Conservation (phyloP, 2,888 invertebrate species). For the Phyllotreta striolata region DNA sequence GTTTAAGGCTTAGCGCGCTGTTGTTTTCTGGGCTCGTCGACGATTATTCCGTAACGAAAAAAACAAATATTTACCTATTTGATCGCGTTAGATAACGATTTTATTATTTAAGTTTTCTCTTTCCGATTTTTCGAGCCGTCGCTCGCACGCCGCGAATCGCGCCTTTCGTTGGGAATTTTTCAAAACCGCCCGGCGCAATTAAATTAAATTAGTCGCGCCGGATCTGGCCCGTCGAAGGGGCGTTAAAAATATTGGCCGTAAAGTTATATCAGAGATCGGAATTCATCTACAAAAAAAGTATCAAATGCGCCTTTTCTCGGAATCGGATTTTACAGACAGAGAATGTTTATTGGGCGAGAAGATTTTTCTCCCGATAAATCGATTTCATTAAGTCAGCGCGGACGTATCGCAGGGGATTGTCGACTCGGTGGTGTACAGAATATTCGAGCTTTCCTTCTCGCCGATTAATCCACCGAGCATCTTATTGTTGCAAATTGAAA, state of each 20-base stretch:
- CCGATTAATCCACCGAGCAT: too few relatives aligned
- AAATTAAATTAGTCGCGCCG: not conserved
- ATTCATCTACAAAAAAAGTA: conserved; percentile 49
- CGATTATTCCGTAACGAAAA: too few relatives aligned
- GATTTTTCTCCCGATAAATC: conserved; percentile 17
- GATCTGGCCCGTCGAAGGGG: conserved; percentile 47
- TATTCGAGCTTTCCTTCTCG: too few relatives aligned
- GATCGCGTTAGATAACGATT: not conserved
- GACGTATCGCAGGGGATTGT: too few relatives aligned
- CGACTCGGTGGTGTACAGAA: too few relatives aligned
- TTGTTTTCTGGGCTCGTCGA: not conserved
- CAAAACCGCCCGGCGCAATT: too few relatives aligned
- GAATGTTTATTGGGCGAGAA: conserved; percentile 38
- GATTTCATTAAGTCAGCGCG: not conserved
- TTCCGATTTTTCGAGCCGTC: too few relatives aligned
- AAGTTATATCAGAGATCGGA: conserved; percentile 57
- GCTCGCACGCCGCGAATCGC: too few relatives aligned
- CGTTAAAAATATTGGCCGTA: conserved; percentile 56
- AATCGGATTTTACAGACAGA: conserved; percentile 50
- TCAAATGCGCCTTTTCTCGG: conserved; percentile 50
- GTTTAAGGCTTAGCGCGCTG: conserved; percentile 1
- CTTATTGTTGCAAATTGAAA: too few relatives aligned
- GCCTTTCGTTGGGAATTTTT: too few relatives aligned
- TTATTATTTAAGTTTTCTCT: conserved; percentile 1
- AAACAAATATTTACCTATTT: too few relatives aligned